phyloP scores from a whole-genome alignment of 2,113 vertebrate genomes.

The Carettochelys insculpta region DNA sequence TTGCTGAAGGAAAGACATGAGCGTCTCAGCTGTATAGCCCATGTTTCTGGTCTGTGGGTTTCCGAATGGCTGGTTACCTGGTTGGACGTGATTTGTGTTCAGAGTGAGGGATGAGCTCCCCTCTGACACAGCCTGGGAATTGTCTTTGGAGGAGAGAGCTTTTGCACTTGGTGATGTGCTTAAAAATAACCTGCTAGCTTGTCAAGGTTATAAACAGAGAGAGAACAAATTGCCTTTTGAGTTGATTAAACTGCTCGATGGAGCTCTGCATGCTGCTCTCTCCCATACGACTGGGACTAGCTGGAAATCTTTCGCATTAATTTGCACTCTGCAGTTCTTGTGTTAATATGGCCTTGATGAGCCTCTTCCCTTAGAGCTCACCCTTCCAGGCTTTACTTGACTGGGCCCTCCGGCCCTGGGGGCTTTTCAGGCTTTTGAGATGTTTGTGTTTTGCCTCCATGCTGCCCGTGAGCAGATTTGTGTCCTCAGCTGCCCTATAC shows the following conservation, averaged over 20 bases:
- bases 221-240: conserved; percentile 72
- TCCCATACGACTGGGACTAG: conserved; percentile 2
- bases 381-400: not conserved
- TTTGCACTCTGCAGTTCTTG: conserved; percentile 42
- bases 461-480: conserved; percentile 18
- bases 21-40: not conserved
- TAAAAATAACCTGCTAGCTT: conserved; percentile 63
- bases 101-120: not conserved
- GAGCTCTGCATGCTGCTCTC: not conserved
- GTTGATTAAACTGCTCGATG: conserved; percentile 67
- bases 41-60: not conserved
- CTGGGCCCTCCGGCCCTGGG: not conserved
- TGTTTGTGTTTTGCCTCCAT: not conserved
- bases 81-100: not conserved
- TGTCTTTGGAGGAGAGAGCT: conserved; percentile 6
- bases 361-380: not conserved
- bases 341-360: conserved; percentile 64
- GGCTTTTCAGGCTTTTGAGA: conserved; percentile 30
- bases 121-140: not conserved
- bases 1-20: not conserved
- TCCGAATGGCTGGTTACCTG: conserved; percentile 4
- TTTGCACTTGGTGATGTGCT: conserved; percentile 26
- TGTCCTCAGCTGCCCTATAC: not conserved
- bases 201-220: conserved; percentile 71
- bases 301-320: conserved; percentile 6